Evolutionary conservation across 1,140 invertebrate genomes (phyloP).

Genomic region (Drosophila setifemur): DNA sequence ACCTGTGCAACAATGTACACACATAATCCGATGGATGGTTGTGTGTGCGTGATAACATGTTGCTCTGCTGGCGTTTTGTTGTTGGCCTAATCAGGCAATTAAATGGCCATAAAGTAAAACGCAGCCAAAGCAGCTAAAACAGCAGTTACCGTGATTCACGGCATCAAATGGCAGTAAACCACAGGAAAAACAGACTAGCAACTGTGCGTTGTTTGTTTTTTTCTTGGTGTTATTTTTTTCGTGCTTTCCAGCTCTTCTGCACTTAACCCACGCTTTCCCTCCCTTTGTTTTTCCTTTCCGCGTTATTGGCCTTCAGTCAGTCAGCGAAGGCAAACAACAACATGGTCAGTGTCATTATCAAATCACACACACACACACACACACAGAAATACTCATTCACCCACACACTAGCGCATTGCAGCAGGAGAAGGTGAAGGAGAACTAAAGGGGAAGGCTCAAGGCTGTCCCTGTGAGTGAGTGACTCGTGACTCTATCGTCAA

Average conservation of each 20-base stretch:
- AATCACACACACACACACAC: slow-evolving; percentile 42
- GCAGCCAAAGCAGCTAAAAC: slow-evolving; percentile 40
- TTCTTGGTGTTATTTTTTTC: slow-evolving; percentile 1
- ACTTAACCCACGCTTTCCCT: slow-evolving; percentile 34
- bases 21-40: neutral
- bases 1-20: slow-evolving; percentile 20
- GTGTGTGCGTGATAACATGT: slow-evolving; percentile 40
- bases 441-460: slow-evolving; percentile 18
- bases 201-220: slow-evolving; percentile 20
- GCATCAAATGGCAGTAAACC: slow-evolving; percentile 18
- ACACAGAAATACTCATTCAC: no score
- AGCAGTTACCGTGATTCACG: slow-evolving; percentile 33
- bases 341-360: slow-evolving; percentile 69
- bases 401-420: slow-evolving; percentile 14
- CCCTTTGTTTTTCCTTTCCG: slow-evolving; percentile 31
- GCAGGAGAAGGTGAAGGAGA: neutral
- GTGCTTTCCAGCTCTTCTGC: slow-evolving; percentile 7
- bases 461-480: slow-evolving; percentile 38
- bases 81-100: slow-evolving; percentile 39
- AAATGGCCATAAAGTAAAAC: slow-evolving; percentile 28
- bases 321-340: slow-evolving; percentile 42
- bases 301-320: slow-evolving; percentile 37
- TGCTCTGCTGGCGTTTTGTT: slow-evolving; percentile 25
- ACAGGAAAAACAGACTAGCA: slow-evolving; percentile 37
- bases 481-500: slow-evolving; percentile 27